A percentile compares a stretch with the other conserved stretches of the same genome.
Evolutionary conservation across 2,888 invertebrate genomes (phyloP).

Genomic region (Zaprionus lineosus): DNA sequence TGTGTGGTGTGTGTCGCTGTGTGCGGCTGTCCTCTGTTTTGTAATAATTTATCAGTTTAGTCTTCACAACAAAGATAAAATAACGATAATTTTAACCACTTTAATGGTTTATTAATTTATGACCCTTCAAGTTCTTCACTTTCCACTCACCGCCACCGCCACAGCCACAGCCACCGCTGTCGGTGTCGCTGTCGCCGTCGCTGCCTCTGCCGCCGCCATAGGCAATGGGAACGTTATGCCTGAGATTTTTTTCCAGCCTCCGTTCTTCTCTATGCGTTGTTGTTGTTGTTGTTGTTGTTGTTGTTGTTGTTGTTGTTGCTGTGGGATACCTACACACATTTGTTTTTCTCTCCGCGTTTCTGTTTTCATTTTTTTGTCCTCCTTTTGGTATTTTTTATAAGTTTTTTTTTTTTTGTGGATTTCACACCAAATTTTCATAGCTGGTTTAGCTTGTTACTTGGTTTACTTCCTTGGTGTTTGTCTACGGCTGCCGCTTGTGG

Average conservation of each 20-base stretch:
- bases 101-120: slow-evolving; percentile 84
- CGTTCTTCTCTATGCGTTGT: slow-evolving; percentile 19
- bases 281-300: slow-evolving; percentile 4
- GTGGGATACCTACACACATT: slow-evolving; percentile 19
- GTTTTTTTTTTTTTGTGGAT: slow-evolving; percentile 51
- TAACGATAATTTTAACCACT: slow-evolving; percentile 83
- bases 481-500: slow-evolving; percentile 54
- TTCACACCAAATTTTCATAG: slow-evolving; percentile 76
- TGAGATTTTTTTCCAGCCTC: slow-evolving; percentile 48
- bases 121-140: slow-evolving; percentile 82
- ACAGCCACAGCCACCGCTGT: slow-evolving; percentile 11
- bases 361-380: slow-evolving; percentile 9
- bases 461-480: slow-evolving; percentile 53
- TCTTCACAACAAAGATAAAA: slow-evolving; percentile 81
- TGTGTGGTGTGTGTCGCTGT: slow-evolving; percentile 10
- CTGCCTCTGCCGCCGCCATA: slow-evolving; percentile 26
- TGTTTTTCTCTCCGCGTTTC: slow-evolving; percentile 23
- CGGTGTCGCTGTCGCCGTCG: slow-evolving; percentile 40
- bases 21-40: slow-evolving; percentile 79
- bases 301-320: slow-evolving; percentile 6
- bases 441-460: slow-evolving; percentile 59
- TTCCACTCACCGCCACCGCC: slow-evolving; percentile 65
- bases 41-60: slow-evolving; percentile 83
- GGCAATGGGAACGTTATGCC: slow-evolving; percentile 28
- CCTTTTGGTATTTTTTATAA: no score